Evolutionary conservation across 2,888 invertebrate species (phyloP).

Genomic region (Drosophila fungiperda): DNA sequence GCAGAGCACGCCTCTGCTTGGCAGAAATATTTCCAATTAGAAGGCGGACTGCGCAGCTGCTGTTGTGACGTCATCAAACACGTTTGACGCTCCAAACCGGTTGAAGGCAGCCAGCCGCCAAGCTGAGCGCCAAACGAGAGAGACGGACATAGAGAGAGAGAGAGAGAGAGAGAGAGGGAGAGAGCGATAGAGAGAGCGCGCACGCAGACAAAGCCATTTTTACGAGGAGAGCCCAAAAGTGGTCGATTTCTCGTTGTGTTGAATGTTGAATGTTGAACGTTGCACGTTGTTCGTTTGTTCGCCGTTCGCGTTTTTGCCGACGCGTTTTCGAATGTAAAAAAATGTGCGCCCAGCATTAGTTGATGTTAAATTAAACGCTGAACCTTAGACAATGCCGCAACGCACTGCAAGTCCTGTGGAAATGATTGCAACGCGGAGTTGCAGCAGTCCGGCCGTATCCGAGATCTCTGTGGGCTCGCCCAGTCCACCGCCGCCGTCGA

Average conservation of each 20-base stretch:
- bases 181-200: constrained; percentile 2
- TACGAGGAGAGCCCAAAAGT: constrained; percentile 24
- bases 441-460: constrained; percentile 83
- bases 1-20: constrained; percentile 54
- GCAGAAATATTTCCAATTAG: constrained; percentile 57
- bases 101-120: constrained; percentile 21
- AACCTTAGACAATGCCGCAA: constrained; percentile 72
- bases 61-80: constrained; percentile 73
- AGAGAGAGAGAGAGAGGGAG: neutral
- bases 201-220: constrained; percentile 39
- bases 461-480: constrained; percentile 85
- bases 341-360: constrained; percentile 14
- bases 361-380: constrained; percentile 4
- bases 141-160: constrained; percentile 5
- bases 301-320: constrained; percentile 77
- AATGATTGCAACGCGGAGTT: constrained; percentile 49
- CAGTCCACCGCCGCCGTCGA: constrained; percentile 82
- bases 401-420: constrained; percentile 81
- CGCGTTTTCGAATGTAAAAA: constrained; percentile 68
- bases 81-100: constrained; percentile 67
- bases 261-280: constrained; percentile 66
- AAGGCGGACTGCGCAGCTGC: constrained; percentile 60
- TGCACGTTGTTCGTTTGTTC: constrained; percentile 55
- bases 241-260: constrained; percentile 58
- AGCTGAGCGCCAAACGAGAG: constrained; percentile 11